Percentiles rank a stretch among this genome's conserved stretches.
Evolutionary conservation across 2,113 vertebrate species (phyloP).

Genomic region (Equus przewalskii): DNA sequence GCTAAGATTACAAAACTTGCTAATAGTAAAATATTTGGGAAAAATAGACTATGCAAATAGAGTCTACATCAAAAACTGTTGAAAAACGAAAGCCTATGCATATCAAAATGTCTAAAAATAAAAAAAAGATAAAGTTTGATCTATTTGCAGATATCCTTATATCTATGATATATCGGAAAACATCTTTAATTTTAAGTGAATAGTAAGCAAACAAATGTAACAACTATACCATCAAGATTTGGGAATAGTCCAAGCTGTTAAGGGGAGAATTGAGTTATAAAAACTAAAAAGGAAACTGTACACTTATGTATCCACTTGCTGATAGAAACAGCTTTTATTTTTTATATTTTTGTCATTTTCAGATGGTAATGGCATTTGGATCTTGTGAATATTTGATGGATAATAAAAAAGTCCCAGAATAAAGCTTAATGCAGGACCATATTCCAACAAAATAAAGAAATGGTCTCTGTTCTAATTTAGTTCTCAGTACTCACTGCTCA

Average conservation of each 20-base stretch:
- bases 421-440: not conserved
- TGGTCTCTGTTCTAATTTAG: not conserved
- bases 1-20: constrained; percentile 4
- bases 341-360: not conserved
- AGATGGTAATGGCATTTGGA: not conserved
- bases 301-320: not conserved
- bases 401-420: not conserved
- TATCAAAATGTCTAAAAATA: not conserved
- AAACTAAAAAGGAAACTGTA: not conserved
- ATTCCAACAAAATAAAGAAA: not conserved
- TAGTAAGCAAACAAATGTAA: constrained; percentile 1
- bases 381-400: not conserved
- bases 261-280: not conserved
- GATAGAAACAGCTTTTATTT: not conserved
- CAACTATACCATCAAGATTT: not conserved
- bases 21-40: not conserved
- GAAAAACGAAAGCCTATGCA: not conserved
- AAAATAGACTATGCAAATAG: not conserved
- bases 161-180: not conserved
- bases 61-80: not conserved
- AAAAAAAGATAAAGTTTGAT: not conserved
- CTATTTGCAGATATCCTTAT: not conserved
- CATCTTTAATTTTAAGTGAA: not conserved
- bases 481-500: not conserved
- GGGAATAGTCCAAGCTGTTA: not conserved